phyloP scores from a whole-genome alignment of 2,888 invertebrate genomes.

The Ecdyonurus torrentis region DNA sequence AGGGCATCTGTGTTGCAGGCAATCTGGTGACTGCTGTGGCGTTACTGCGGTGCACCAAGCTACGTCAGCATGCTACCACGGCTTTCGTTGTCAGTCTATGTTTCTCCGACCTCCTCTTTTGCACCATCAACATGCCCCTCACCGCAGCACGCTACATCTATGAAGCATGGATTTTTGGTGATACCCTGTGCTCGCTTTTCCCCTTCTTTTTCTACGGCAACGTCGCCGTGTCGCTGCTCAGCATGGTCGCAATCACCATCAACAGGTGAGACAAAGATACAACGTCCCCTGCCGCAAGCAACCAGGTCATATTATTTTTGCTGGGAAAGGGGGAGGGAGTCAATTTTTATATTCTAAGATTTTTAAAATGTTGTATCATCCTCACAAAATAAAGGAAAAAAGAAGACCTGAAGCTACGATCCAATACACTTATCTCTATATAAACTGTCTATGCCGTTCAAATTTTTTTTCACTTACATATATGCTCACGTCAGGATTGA shows the following conservation, averaged over 20 bases:
- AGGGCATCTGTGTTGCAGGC: slow-evolving; percentile 41
- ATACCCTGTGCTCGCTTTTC: slow-evolving; percentile 62
- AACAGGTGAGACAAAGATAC: slow-evolving; percentile 70
- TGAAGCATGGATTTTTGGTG: slow-evolving; percentile 65
- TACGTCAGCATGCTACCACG: slow-evolving; percentile 69
- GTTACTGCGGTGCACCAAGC: slow-evolving; percentile 55
- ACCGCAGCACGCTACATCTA: slow-evolving; percentile 69
- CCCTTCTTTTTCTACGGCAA: slow-evolving; percentile 82
- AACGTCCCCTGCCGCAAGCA: too few species aligned
- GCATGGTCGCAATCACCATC: slow-evolving; percentile 78
- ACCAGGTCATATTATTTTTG: background rate
- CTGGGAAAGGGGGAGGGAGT: background rate
- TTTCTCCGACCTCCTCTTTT: slow-evolving; percentile 72
- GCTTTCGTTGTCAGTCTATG: slow-evolving; percentile 76
- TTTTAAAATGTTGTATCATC: too few species aligned
- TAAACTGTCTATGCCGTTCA: too few species aligned
- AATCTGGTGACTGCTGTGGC: slow-evolving; percentile 70
- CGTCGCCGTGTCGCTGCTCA: slow-evolving; percentile 69
- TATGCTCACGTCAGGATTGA: too few species aligned
- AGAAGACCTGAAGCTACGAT: too few species aligned
- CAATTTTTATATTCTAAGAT: background rate
- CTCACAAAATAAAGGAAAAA: too few species aligned
- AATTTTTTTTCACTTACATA: too few species aligned
- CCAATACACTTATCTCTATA: too few species aligned
- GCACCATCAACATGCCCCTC: slow-evolving; percentile 65